Evolutionary conservation across 2,113 vertebrate genomes (phyloP), one percentile per base, ranked within the genome.

Genomic region (Plecturocebus donacophilus): DNA sequence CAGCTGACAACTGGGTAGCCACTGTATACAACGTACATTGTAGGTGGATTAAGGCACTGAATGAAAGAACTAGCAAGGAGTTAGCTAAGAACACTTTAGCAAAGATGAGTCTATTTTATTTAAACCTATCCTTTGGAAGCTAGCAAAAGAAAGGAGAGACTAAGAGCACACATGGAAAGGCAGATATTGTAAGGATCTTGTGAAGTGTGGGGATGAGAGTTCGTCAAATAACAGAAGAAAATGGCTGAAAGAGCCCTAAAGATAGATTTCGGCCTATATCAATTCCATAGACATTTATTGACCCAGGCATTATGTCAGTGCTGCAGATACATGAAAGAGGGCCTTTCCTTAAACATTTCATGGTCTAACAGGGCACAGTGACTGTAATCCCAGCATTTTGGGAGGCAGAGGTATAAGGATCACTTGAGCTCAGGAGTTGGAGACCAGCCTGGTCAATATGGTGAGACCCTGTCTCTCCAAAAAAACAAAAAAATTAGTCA

Each of bases 141-240:
- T 70, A 56, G 40, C 30, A 89, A 94, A 89, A 85, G 79, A 94
- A 96, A 87, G 1, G 68, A 97, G 82, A 96, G 52, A 87, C 23
- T 77, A 81, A 85, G 19, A 42, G 9, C 11, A 52, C n/a, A 35
- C 13, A 30, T 19, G 52, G 40, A 66, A 83, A 87, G 42, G 13
- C 42, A 96, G 66, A 80, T 56, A 80, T 66, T 93, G 42, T 91
- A 80, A 87, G 40, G 42, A 83, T 64, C 25, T 35, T 79, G 7
- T 49, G 61, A 87, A 75, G 30, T 64, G 0, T 16, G 8, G 20
- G 45, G 20, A 47, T 40, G 40, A 85, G 27, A 6, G 47, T 94
- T 89, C 88, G 13, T 85, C 38, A 94, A 85, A 81, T 52, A 92
- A 90, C 21, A 58, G n/a, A 49, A 93, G 84, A 87, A 8, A 87